Conservation (phyloP, 2,113 vertebrate genomes). For the Zosterops pallidus region DNA sequence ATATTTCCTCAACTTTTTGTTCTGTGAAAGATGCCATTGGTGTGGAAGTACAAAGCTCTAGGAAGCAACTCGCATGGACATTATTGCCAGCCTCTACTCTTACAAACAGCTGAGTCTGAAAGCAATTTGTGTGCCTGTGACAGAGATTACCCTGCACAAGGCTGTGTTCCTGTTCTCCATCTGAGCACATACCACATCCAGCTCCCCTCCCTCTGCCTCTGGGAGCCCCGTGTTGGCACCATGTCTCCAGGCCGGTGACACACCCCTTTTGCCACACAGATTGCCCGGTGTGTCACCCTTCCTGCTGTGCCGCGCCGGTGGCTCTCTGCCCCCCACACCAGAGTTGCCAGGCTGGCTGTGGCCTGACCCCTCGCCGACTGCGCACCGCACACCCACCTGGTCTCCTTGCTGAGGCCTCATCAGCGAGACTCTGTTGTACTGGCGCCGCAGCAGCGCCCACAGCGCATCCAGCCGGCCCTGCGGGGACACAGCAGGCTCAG, state of each 20-base stretch:
- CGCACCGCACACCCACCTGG: slow-evolving; percentile 75
- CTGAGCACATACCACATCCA: background rate
- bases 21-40: background rate
- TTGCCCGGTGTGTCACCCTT: background rate
- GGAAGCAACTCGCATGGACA: background rate
- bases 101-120: background rate
- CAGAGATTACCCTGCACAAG: background rate
- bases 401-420: slow-evolving; percentile 92
- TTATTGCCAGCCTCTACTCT: background rate
- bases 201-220: background rate
- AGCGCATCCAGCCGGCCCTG: slow-evolving; percentile 92
- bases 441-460: slow-evolving; percentile 88
- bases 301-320: rapidly evolving
- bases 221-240: rapidly evolving
- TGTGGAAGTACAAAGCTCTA: background rate
- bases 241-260: rapidly evolving
- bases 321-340: background rate
- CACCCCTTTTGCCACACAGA: rapidly evolving
- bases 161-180: background rate
- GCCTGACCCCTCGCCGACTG: rapidly evolving
- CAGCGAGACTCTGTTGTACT: slow-evolving; percentile 93
- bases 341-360: background rate
- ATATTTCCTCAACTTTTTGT: background rate
- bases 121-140: background rate
- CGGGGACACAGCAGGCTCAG: background rate